These are phyloP conservation scores for Tupaia chinensis DNA, from an alignment of 2,113 vertebrate species.

Conservation along the genomic window DNA sequence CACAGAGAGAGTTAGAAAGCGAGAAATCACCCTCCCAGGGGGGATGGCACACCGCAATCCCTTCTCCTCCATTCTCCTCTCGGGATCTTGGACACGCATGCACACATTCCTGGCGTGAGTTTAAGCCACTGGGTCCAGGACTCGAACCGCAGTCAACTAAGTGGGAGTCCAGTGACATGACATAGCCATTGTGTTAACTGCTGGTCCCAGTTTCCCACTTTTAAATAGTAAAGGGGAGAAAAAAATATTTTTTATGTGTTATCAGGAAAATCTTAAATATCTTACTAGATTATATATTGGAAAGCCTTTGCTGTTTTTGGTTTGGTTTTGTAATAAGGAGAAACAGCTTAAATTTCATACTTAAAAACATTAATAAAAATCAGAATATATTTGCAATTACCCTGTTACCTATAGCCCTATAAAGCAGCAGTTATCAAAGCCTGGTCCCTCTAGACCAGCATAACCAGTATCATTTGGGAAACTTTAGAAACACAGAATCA, in stretches of 20 bases:
- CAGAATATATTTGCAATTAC: background rate
- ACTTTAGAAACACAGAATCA: slow-evolving; percentile 34
- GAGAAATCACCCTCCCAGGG: too few relatives aligned
- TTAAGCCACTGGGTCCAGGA: too few relatives aligned
- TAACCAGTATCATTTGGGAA: background rate
- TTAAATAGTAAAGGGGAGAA: background rate
- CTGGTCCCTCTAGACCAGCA: background rate
- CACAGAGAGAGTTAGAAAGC: too few relatives aligned
- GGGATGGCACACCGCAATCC: too few relatives aligned
- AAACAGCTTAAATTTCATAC: slow-evolving; percentile 33
- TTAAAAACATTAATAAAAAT: slow-evolving; percentile 44
- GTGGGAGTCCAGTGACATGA: too few relatives aligned
- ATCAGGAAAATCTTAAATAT: slow-evolving; percentile 4
- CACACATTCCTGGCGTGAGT: too few relatives aligned
- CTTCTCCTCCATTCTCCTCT: too few relatives aligned
- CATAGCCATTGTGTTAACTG: too few relatives aligned
- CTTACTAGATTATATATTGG: slow-evolving; percentile 32
- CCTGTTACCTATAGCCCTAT: background rate
- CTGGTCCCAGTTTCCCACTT: slow-evolving; percentile 7
- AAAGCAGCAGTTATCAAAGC: background rate
- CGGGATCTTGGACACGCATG: too few relatives aligned
- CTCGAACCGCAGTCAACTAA: too few relatives aligned
- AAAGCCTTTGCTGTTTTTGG: slow-evolving; percentile 13
- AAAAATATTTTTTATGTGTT: background rate
- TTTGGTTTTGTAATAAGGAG: slow-evolving; percentile 31